Percentiles rank a stretch among this genome's conserved stretches.
Conservation (phyloP, 2,797 vertebrate species). For the Gila robusta region DNA sequence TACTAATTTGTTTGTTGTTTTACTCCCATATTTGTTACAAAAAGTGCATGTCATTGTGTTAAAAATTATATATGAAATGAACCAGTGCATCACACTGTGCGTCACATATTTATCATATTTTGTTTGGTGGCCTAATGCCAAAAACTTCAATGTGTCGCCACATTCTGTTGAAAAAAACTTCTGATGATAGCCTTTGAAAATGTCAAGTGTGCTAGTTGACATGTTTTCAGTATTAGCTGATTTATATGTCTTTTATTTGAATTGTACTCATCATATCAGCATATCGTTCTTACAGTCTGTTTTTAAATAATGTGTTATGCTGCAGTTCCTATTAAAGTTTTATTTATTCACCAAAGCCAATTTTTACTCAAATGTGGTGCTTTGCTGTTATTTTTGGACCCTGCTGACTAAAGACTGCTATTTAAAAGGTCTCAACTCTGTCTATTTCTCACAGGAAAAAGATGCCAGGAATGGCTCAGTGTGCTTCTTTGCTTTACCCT, state of each 20-base stretch:
- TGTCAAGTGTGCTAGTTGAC: neutral
- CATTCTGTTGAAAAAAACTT: neutral
- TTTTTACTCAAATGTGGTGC: neutral
- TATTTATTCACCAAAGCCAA: neutral
- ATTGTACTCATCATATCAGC: neutral
- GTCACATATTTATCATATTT: neutral
- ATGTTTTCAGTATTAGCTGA: neutral
- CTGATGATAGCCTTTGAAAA: neutral
- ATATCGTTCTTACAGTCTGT: neutral
- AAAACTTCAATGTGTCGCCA: neutral
- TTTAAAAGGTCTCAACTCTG: neutral
- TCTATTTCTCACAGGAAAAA: slow-evolving; percentile 83
- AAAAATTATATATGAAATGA: neutral
- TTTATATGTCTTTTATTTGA: neutral
- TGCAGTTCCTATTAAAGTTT: neutral
- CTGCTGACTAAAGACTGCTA: neutral
- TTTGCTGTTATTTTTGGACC: slow-evolving; percentile 20
- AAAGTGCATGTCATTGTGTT: neutral
- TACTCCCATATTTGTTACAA: neutral
- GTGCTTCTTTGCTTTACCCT: slow-evolving; percentile 94
- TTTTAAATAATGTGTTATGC: neutral
- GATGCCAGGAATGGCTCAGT: slow-evolving; percentile 93
- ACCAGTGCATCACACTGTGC: neutral
- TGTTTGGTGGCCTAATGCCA: neutral
- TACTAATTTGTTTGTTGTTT: neutral